Conservation (phyloP, 2,888 invertebrate species). For the Neoaliturus tenellus region DNA sequence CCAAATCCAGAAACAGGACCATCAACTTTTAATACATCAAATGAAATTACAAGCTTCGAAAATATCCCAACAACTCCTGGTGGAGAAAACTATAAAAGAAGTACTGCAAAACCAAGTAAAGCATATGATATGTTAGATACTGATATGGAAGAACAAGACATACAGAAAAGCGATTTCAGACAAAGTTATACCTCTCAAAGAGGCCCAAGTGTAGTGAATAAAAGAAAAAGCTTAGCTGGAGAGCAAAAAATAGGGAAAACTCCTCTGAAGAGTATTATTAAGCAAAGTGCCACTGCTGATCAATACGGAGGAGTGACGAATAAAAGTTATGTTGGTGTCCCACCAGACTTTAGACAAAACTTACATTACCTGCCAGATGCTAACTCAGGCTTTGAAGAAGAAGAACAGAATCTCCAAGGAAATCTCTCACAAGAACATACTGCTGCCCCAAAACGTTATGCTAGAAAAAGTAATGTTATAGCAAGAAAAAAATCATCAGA, state of each 20-base stretch:
- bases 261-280: not conserved
- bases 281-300: not conserved
- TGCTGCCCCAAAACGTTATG: not conserved
- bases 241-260: not conserved
- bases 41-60: not conserved
- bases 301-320: not conserved
- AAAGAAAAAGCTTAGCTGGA: not conserved
- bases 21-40: not conserved
- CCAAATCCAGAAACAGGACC: not conserved
- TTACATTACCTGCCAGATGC: not conserved
- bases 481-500: not conserved
- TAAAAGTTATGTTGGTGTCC: not conserved
- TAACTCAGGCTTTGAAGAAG: not conserved
- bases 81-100: not conserved
- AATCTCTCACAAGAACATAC: not conserved
- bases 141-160: not conserved
- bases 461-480: not conserved
- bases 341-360: not conserved
- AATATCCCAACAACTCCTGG: not conserved
- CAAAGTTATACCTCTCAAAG: not conserved
- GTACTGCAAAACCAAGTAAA: not conserved
- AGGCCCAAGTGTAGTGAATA: not conserved
- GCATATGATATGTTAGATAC: not conserved
- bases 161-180: not conserved
- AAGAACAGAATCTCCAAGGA: not conserved